Evolutionary conservation across 92 coral and sea anemone genomes (phyloP), one percentile per base, ranked within the genome.

Genomic region (Phenganax subtilis): DNA sequence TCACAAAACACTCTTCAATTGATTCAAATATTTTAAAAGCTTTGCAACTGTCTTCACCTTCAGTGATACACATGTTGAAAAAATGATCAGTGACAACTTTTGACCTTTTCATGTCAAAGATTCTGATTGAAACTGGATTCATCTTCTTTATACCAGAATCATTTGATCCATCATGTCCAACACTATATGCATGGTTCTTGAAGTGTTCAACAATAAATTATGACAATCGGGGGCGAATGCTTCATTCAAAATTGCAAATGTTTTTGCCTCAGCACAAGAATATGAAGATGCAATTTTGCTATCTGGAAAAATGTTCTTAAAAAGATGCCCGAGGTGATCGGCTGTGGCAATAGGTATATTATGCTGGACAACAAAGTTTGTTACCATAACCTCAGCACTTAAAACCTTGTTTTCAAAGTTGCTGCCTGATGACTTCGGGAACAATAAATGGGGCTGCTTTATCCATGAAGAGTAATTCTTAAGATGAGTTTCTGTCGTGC

Each of bases 61-160:
- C 77, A 65, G 87, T 87, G 54, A 81, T 72, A 77, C 89, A 82
- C 86, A 87, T 83, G 20, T 86, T 80, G 72, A 75, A 86, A 82
- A 86, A 86, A 77, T 77, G 84, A 86, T 75, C 71, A 76, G 73
- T 59, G 31, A 86, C 86, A 64, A 59, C 55, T 86, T 86, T 86
- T 54, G 86, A 82, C 83, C 89, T 28, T 75, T 82, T 82, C 29
- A 82, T 51, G 61, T 86, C 86, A 76, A 83, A 86, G 68, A 82
- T 83, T 54, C 84, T 80, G 64, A 82, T 54, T 11, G 86, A 82
- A 7, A 71, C 86, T 55, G 86, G 84, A 74, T 86, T 86, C 0
- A 20, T 20, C 25, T 20, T 20, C 25, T 20, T 0, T 20, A 20
- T 20, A 20, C 25, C 25, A 20, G 25, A 0, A 20, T 20, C 25